Conservation (phyloP, 2,888 invertebrate species). For the Campoplex nolae region DNA sequence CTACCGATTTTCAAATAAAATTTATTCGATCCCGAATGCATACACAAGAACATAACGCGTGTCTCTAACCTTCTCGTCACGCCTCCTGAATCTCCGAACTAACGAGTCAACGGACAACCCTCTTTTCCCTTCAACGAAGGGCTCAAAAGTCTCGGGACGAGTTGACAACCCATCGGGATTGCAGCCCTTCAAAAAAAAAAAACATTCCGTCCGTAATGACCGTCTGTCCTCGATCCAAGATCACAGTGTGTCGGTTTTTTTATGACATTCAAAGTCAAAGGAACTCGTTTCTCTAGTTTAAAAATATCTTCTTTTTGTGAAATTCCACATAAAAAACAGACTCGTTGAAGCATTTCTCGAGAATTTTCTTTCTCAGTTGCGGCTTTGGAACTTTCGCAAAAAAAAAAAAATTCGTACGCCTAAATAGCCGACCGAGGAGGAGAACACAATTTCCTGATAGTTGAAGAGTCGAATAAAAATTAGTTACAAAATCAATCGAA, state of each 20-base stretch:
- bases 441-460: not conserved
- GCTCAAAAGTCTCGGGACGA: constrained; percentile 28
- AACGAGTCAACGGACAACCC: constrained; percentile 36
- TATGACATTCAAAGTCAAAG: not conserved
- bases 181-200: constrained; percentile 3
- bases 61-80: constrained; percentile 62
- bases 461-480: not conserved
- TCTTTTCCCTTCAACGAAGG: constrained; percentile 43
- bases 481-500: not conserved
- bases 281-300: too few species aligned
- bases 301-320: too few species aligned
- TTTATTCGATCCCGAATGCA: not conserved
- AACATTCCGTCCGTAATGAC: constrained; percentile 15
- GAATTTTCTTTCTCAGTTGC: too few species aligned
- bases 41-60: constrained; percentile 51
- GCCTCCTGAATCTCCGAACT: constrained; percentile 53
- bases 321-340: too few species aligned
- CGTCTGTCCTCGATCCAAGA: not conserved
- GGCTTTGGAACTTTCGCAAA: too few species aligned
- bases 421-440: too few species aligned
- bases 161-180: not conserved
- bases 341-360: too few species aligned
- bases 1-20: not conserved
- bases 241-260: not conserved
- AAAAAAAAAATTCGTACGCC: too few species aligned